Conservation (phyloP, 2,888 invertebrate genomes). For the Elaeidobius kamerunicus region DNA sequence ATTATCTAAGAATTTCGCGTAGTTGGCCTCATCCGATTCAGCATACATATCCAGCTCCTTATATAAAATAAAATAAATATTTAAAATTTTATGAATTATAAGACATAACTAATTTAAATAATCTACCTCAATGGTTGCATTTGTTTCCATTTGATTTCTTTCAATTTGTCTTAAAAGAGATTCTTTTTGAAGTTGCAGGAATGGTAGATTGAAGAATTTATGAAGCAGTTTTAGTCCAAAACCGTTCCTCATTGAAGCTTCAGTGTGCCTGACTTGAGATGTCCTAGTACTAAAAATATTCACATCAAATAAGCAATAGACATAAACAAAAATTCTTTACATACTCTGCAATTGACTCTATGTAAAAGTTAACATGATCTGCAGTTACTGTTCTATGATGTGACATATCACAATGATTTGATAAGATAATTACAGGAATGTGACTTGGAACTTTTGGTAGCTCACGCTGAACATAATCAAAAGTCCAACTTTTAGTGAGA, state of each 20-base stretch:
- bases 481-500: conserved; percentile 95
- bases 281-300: conserved; percentile 48
- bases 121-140: conserved; percentile 63
- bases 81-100: background rate
- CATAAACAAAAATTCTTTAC: conserved; percentile 30
- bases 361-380: conserved; percentile 67
- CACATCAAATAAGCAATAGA: background rate
- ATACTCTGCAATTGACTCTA: conserved; percentile 61
- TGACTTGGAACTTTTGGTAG: conserved; percentile 60
- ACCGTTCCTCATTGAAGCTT: conserved; percentile 93
- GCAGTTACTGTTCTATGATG: conserved; percentile 83
- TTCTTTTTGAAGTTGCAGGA: conserved; percentile 83
- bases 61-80: background rate
- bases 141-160: conserved; percentile 78
- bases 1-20: conserved; percentile 69
- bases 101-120: background rate
- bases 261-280: conserved; percentile 78
- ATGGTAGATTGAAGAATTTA: conserved; percentile 93
- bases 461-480: conserved; percentile 90
- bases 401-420: conserved; percentile 96
- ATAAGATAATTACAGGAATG: conserved; percentile 82
- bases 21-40: conserved; percentile 74
- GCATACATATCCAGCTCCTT: conserved; percentile 70
- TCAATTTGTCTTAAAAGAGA: conserved; percentile 80
- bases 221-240: conserved; percentile 90